A percentile compares a stretch with the other conserved stretches of the same genome.
Evolutionary conservation across 2,797 vertebrate species (phyloP).

Genomic region (Perdix hodgsoniae): DNA sequence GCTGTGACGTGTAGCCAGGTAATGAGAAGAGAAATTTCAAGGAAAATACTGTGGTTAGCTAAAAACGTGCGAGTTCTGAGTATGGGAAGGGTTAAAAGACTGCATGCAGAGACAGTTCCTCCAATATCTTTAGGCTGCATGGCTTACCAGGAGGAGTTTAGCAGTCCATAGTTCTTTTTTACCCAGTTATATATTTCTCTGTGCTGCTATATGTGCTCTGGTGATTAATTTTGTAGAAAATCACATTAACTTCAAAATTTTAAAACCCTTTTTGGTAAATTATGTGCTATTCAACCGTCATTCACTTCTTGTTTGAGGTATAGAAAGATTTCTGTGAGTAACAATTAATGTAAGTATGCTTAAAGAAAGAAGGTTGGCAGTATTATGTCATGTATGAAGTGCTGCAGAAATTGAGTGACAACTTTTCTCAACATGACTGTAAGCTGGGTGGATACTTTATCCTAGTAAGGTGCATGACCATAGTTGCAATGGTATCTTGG

Average conservation of each 20-base stretch:
- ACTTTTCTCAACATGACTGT: not conserved
- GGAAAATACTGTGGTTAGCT: not conserved
- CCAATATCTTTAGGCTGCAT: not conserved
- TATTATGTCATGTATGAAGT: not conserved
- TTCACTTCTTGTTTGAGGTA: not conserved
- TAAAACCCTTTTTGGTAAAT: not conserved
- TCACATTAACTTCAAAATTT: not conserved
- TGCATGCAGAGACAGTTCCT: not conserved
- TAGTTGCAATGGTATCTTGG: not conserved
- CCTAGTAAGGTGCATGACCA: accelerated
- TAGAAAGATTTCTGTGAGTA: slow-evolving; percentile 25
- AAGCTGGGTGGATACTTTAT: not conserved
- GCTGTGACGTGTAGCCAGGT: not conserved
- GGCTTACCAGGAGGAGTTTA: not conserved
- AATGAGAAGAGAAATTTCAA: not conserved
- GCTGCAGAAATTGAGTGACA: not conserved
- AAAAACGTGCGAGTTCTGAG: not conserved
- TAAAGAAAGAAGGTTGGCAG: not conserved
- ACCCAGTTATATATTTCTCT: not conserved
- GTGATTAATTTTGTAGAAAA: not conserved
- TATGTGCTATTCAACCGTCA: not conserved
- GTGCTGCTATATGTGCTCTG: not conserved
- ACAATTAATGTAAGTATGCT: slow-evolving; percentile 14
- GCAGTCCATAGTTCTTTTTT: not conserved
- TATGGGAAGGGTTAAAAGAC: not conserved